Conservation (phyloP, 2,113 vertebrate species). For the Chiloscyllium plagiosum region DNA sequence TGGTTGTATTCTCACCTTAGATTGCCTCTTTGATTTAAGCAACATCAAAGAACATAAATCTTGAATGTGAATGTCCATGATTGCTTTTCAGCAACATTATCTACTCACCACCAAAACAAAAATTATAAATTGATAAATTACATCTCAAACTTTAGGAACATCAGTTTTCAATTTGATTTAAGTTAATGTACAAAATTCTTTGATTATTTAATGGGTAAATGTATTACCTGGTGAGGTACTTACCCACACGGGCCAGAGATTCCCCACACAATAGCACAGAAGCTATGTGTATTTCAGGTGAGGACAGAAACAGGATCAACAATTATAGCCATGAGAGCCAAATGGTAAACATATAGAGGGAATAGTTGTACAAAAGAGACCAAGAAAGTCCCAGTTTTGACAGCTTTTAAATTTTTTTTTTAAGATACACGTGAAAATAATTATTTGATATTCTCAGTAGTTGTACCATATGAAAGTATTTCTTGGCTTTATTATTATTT, state of each 20-base stretch:
- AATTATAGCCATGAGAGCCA: neutral
- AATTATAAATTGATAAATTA: neutral
- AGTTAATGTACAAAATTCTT: neutral
- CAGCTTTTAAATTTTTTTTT: neutral
- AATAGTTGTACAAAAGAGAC: neutral
- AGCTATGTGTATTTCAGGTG: neutral
- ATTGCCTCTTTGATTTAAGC: neutral
- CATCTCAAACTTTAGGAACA: neutral
- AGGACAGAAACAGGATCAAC: neutral
- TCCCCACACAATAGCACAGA: neutral
- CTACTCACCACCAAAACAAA: neutral
- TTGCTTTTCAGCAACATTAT: neutral
- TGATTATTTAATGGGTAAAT: neutral
- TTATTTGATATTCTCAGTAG: neutral
- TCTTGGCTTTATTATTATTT: neutral
- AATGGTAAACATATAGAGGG: neutral
- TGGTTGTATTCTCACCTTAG: neutral
- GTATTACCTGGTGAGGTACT: neutral
- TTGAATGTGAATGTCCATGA: neutral
- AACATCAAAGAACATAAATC: neutral
- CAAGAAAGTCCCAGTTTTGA: neutral
- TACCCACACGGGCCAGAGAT: neutral
- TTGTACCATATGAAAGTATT: neutral
- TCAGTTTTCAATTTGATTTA: neutral
- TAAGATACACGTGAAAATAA: neutral